These are phyloP conservation scores for Cephus nigrinus DNA, from an alignment of 2,888 invertebrate genomes.

Conservation along the genomic window DNA sequence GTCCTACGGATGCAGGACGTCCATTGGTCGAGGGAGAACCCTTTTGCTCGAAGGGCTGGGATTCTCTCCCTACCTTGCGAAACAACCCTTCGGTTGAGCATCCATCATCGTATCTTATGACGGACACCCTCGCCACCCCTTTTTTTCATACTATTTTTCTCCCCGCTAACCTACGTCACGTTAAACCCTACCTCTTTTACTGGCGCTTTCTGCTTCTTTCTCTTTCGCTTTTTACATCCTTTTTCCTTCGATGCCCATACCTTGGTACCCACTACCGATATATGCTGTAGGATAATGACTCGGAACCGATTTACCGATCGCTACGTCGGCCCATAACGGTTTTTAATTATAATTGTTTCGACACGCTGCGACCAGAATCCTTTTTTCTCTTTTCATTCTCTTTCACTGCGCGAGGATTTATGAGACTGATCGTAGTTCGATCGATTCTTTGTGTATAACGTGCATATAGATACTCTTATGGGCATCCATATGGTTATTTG, in stretches of 20 bases:
- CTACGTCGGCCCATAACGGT: slow-evolving; percentile 39
- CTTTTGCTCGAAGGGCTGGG: slow-evolving; percentile 40
- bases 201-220: background rate
- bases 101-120: slow-evolving; percentile 60
- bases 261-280: slow-evolving; percentile 20
- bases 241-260: background rate
- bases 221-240: background rate
- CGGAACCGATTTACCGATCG: slow-evolving; percentile 54
- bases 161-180: slow-evolving; percentile 1
- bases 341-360: slow-evolving; percentile 55
- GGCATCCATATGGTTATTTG: background rate
- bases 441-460: background rate
- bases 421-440: background rate
- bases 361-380: slow-evolving; percentile 30
- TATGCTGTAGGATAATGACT: slow-evolving; percentile 39
- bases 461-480: background rate
- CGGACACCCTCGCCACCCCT: slow-evolving; percentile 58
- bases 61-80: slow-evolving; percentile 33
- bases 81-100: slow-evolving; percentile 59
- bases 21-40: slow-evolving; percentile 42
- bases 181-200: background rate
- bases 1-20: slow-evolving; percentile 3
- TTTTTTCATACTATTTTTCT: slow-evolving; percentile 30
- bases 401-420: background rate
- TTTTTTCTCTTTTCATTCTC: background rate